Evolutionary conservation across 2,888 invertebrate genomes (phyloP), one percentile per base, ranked within the genome.

Genomic region (Creontiades dilutus): DNA sequence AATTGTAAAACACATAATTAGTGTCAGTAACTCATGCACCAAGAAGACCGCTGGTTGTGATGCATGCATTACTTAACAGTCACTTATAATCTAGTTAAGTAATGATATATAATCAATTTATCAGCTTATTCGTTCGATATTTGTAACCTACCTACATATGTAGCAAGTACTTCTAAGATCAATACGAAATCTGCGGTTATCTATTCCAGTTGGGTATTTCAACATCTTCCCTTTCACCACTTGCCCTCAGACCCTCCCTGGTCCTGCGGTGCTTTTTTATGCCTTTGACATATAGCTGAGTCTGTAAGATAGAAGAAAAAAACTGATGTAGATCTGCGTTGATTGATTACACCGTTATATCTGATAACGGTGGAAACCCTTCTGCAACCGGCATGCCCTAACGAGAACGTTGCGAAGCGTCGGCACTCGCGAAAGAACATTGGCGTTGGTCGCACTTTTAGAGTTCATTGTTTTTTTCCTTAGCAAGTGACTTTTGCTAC

Each of bases 221-320:
- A 27, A 68, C 68, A 68, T 23, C 0, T 68, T 68, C 9, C 68
- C 68, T 68, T 68, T 68, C 68, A 68, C 68, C 23, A 68, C 68
- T 68, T 68, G 68, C n/a, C 37, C 37, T 37, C 37, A 57, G 57
- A 68, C 68, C 68, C 68, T 68, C 68, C 68, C 68, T 23, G 68
- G 16, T 9, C 61, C 61, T 16, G 52, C 52, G 11, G 16, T 61
- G 68, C 23, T 23, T 68, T 68, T 68, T 68, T 68, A 68, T 11
- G 68, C 68, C 23, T 68, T 68, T 68, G 68, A 68, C 68, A 19
- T 68, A 68, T 27, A 19, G 23, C 23, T 23, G 23, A 11, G 68
- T 68, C 27, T 23, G n/a, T 68, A 68, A 11, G 68, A n/a, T n/a
- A 19, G 27, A 7, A 23, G 68, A 68, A 68, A 23, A 37, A 68